Evolutionary conservation across 2,113 vertebrate species (phyloP).

Genomic region (Urocynchramus pylzowi): DNA sequence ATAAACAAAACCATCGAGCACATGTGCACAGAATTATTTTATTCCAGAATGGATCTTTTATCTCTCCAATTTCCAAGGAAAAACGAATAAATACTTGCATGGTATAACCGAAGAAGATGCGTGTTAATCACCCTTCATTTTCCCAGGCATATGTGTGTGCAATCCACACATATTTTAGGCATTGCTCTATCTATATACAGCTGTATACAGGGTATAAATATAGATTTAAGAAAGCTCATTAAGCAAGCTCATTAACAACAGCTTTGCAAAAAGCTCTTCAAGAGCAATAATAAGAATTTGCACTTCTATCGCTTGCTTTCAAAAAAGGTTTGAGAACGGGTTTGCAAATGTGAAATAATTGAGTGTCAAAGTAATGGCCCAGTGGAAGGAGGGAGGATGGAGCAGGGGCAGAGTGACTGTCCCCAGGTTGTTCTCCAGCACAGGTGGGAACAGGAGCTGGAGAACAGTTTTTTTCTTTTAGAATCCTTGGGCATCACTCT

Average conservation of each 20-base stretch:
- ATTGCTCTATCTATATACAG: conserved; percentile 2
- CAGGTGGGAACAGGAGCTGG: not conserved
- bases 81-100: not conserved
- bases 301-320: not conserved
- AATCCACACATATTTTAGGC: not conserved
- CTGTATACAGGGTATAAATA: conserved; percentile 42
- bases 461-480: not conserved
- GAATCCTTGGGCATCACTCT: not conserved
- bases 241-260: conserved; percentile 49
- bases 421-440: not conserved
- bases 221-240: conserved; percentile 53
- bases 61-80: conserved; percentile 31
- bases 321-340: not conserved
- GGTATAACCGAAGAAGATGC: not conserved
- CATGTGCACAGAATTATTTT: conserved; percentile 52
- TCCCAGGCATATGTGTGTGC: conserved; percentile 1
- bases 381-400: not conserved
- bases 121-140: conserved; percentile 27
- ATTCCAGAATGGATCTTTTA: conserved; percentile 44
- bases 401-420: not conserved
- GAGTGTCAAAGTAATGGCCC: not conserved
- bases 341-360: not conserved
- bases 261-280: conserved; percentile 34
- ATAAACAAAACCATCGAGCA: conserved; percentile 48
- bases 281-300: conserved; percentile 31